phyloP scores from a whole-genome alignment of 2,113 vertebrate genomes.

The Daphoenositta chrysoptera region DNA sequence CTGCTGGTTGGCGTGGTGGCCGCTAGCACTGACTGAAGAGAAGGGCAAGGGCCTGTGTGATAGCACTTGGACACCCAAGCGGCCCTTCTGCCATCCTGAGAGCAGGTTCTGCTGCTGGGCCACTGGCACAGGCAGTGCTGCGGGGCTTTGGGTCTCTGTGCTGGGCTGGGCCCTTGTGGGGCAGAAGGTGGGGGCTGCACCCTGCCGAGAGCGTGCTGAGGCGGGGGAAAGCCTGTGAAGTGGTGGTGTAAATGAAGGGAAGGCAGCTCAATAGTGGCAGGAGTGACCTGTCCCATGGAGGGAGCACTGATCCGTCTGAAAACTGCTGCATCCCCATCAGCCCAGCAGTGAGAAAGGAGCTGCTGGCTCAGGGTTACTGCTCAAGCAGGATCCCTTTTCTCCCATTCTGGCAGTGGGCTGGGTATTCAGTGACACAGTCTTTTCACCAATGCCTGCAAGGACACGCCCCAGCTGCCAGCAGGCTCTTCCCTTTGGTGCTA shows the following conservation, averaged over 20 bases:
- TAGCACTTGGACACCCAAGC: background rate
- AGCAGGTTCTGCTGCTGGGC: background rate
- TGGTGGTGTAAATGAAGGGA: background rate
- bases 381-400: background rate
- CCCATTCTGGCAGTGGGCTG: background rate
- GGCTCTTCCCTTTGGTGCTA: conserved; percentile 12
- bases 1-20: accelerated
- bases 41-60: background rate
- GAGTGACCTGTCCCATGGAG: background rate
- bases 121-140: background rate
- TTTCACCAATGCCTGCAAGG: background rate
- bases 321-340: background rate
- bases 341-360: background rate
- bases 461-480: background rate
- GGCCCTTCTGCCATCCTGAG: background rate
- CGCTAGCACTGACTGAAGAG: background rate
- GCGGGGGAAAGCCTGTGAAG: accelerated
- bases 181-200: background rate
- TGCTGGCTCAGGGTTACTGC: background rate
- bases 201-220: accelerated
- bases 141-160: accelerated
- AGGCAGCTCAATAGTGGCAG: background rate
- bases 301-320: background rate
- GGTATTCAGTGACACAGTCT: background rate
- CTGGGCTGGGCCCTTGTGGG: background rate